These are phyloP conservation scores for Limnephilus auricula DNA, from an alignment of 2,888 invertebrate species.

Conservation along the genomic window DNA sequence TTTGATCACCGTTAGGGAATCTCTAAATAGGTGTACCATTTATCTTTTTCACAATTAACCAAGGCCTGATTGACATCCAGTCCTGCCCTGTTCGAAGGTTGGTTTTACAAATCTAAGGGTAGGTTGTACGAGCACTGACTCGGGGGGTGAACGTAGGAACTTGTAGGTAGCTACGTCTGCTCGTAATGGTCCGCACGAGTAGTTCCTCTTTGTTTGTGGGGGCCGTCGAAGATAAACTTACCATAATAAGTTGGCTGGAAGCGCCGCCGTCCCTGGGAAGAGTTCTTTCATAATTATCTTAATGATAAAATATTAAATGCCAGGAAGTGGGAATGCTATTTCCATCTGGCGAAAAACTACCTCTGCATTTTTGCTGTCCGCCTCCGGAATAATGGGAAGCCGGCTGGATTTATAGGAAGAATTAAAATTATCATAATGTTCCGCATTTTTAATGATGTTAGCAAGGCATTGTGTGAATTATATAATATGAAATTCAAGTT, in stretches of 20 bases:
- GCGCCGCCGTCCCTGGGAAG: not conserved
- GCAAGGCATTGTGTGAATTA: not conserved
- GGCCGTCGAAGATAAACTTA: not conserved
- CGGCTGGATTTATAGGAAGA: not conserved
- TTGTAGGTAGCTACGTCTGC: not conserved
- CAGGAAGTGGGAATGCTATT: not conserved
- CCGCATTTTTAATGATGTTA: not conserved
- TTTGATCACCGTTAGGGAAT: no score
- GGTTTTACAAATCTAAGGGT: not conserved
- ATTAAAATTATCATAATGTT: conserved; percentile 2
- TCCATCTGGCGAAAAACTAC: not conserved
- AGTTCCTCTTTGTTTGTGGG: not conserved
- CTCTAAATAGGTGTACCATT: no score
- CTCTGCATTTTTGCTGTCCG: not conserved
- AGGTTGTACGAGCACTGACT: not conserved
- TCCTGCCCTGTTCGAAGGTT: not conserved
- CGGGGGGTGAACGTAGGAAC: not conserved
- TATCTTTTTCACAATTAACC: not conserved
- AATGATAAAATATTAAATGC: conserved; percentile 2
- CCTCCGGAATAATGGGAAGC: not conserved
- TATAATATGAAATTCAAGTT: not conserved
- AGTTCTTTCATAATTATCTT: not conserved
- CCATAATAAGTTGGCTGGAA: not conserved
- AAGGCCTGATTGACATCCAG: not conserved
- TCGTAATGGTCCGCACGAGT: not conserved